phyloP scores from a whole-genome alignment of 2,888 invertebrate species.

The Lacanobia oleracea region DNA sequence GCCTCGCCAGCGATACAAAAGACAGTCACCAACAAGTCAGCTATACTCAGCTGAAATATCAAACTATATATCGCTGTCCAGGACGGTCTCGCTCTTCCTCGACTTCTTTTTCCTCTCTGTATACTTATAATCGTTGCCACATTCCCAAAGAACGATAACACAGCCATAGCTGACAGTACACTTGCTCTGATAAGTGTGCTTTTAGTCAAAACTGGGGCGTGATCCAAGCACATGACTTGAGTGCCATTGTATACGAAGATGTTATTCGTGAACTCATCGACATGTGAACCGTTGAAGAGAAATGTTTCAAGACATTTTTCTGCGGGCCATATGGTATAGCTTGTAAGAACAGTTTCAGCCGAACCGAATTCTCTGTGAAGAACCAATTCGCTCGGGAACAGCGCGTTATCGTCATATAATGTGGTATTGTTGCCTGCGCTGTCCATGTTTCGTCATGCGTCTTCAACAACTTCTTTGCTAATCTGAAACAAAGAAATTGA shows the following conservation, averaged over 20 bases:
- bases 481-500: slow-evolving; percentile 79
- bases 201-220: slow-evolving; percentile 92
- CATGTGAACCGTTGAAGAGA: slow-evolving; percentile 75
- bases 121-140: slow-evolving; percentile 94
- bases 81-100: slow-evolving; percentile 90
- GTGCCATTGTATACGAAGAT: slow-evolving; percentile 80
- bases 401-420: slow-evolving; percentile 80
- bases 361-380: slow-evolving; percentile 73
- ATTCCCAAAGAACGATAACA: slow-evolving; percentile 94
- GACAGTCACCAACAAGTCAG: slow-evolving; percentile 95
- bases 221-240: slow-evolving; percentile 88
- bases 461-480: slow-evolving; percentile 60
- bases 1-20: slow-evolving; percentile 96
- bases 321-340: slow-evolving; percentile 77
- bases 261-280: slow-evolving; percentile 72
- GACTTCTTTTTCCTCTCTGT: slow-evolving; percentile 91
- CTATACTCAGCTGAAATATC: slow-evolving; percentile 95
- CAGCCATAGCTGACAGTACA: slow-evolving; percentile 93
- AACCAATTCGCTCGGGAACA: slow-evolving; percentile 73
- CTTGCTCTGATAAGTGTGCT: slow-evolving; percentile 92
- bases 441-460: slow-evolving; percentile 88
- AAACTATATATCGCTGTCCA: slow-evolving; percentile 94
- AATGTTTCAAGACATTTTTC: slow-evolving; percentile 80
- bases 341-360: slow-evolving; percentile 67
- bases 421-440: slow-evolving; percentile 86